Conservation (phyloP, 2,797 vertebrate species). For the Agapornis canus region DNA sequence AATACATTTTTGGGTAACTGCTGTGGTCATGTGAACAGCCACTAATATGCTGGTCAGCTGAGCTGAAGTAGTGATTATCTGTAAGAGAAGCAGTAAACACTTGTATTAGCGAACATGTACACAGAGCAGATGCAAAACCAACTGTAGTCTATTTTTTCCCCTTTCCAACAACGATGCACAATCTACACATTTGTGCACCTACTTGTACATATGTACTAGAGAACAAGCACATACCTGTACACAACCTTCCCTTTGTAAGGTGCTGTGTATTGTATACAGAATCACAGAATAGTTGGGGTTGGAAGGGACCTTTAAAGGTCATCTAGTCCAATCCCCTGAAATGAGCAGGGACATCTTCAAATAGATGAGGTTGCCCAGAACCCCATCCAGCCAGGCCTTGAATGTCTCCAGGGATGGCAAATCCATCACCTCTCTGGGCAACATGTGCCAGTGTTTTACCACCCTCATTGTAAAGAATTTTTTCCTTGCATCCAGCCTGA, state of each 20-base stretch:
- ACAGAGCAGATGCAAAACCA: background rate
- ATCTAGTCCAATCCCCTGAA: background rate
- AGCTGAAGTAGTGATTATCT: background rate
- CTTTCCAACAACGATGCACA: background rate
- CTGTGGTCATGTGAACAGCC: background rate
- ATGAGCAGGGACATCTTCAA: background rate
- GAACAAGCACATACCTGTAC: background rate
- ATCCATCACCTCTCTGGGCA: background rate
- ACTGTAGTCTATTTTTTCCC: background rate
- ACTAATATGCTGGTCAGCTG: background rate
- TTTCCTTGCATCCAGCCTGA: background rate
- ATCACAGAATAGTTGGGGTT: background rate
- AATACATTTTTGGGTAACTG: background rate
- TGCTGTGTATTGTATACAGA: rapidly evolving
- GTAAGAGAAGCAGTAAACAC: background rate
- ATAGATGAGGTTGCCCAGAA: background rate
- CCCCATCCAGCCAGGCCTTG: background rate
- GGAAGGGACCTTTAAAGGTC: background rate
- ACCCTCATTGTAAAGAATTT: background rate
- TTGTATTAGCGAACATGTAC: background rate
- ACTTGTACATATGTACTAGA: background rate
- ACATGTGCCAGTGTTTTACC: background rate
- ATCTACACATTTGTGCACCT: background rate
- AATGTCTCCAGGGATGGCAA: background rate
- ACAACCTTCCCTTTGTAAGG: background rate